These are phyloP conservation scores for Pampus argenteus DNA, from an alignment of 2,797 vertebrate genomes.

Conservation along the genomic window DNA sequence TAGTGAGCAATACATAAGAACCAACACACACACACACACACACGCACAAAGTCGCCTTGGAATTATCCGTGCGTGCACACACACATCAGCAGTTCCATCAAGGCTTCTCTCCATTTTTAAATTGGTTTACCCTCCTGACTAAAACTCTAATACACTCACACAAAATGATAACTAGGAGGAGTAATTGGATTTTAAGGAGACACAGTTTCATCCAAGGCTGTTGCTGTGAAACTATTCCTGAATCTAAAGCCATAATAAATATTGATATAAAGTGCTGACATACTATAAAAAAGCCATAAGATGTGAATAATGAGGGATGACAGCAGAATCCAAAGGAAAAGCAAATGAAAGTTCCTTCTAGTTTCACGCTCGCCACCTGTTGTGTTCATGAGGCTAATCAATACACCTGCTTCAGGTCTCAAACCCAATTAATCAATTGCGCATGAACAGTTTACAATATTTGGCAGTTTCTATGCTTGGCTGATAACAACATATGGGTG, in stretches of 20 bases:
- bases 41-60: not conserved
- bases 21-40: constrained; percentile 12
- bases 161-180: constrained; percentile 66
- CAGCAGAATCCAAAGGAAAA: constrained; percentile 18
- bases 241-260: constrained; percentile 55
- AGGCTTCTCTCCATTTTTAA: constrained; percentile 58
- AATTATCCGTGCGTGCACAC: constrained; percentile 40
- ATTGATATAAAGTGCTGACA: constrained; percentile 60
- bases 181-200: constrained; percentile 70
- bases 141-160: constrained; percentile 50
- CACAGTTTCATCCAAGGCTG: constrained; percentile 48
- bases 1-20: constrained; percentile 25
- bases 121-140: constrained; percentile 65
- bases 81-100: constrained; percentile 59
- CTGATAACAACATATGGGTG: constrained; percentile 5
- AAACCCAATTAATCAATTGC: constrained; percentile 38
- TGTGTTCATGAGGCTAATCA: constrained; percentile 39
- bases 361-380: constrained; percentile 48
- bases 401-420: constrained; percentile 40
- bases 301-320: constrained; percentile 47
- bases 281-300: constrained; percentile 43
- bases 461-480: constrained; percentile 24
- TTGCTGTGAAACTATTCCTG: constrained; percentile 39
- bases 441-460: constrained; percentile 32
- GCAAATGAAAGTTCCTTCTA: constrained; percentile 14